Conservation (phyloP, 2,797 vertebrate genomes). For the Spinibarbus caldwelli region DNA sequence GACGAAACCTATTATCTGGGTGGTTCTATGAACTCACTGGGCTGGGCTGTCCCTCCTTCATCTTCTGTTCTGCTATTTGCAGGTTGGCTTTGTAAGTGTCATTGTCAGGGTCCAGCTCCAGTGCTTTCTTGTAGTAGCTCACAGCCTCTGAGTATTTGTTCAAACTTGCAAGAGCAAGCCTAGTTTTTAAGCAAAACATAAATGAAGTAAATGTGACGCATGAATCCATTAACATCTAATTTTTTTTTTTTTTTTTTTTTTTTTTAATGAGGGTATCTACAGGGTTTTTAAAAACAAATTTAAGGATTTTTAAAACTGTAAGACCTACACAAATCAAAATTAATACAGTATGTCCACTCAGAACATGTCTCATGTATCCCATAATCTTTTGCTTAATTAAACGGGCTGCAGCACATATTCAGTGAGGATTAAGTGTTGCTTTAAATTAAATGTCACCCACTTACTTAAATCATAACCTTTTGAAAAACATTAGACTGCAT, state of each 20-base stretch:
- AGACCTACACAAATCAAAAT: not conserved
- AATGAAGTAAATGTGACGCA: not conserved
- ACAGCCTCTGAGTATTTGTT: conserved; percentile 93
- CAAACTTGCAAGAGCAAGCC: conserved; percentile 91
- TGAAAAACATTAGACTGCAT: not conserved
- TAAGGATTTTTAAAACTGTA: not conserved
- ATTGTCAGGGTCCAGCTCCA: conserved; percentile 94
- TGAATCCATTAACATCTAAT: not conserved
- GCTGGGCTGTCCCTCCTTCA: conserved; percentile 85
- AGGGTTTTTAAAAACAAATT: not conserved
- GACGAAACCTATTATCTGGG: not conserved
- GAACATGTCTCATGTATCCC: not conserved
- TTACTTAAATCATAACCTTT: not conserved
- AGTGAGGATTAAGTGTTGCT: not conserved
- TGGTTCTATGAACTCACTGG: conserved; percentile 75
- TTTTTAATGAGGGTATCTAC: not conserved
- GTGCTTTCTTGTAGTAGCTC: conserved; percentile 89
- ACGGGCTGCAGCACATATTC: not conserved
- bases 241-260: no score
- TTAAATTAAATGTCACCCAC: not conserved
- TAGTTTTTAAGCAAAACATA: conserved; percentile 60
- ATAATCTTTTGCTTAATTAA: no score
- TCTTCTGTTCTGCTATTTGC: conserved; percentile 93
- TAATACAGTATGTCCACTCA: not conserved
- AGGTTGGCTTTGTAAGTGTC: conserved; percentile 94